phyloP scores from a whole-genome alignment of 2,797 vertebrate genomes.

The Ceyx erithaca region DNA sequence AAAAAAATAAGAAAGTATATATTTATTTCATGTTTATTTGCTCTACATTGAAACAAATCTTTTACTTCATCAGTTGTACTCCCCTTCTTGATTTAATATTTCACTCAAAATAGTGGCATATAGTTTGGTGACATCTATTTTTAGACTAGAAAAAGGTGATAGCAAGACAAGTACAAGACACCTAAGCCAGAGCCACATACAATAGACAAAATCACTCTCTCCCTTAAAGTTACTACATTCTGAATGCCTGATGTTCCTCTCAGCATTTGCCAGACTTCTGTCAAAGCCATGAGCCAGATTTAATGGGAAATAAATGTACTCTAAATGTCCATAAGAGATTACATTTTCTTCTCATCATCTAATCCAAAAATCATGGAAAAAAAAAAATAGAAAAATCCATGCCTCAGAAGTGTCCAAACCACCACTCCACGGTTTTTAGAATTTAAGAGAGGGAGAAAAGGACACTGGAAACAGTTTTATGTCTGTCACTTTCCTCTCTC shows the following conservation, averaged over 20 bases:
- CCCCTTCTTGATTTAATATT: not conserved
- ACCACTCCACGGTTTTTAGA: not conserved
- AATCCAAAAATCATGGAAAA: not conserved
- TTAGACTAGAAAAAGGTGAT: not conserved
- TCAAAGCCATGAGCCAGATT: not conserved
- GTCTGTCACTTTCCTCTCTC: not conserved
- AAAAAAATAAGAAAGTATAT: not conserved
- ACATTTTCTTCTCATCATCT: not conserved
- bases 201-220: not conserved
- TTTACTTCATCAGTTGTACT: not conserved
- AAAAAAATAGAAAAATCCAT: not conserved
- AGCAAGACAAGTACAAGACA: not conserved
- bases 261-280: not conserved
- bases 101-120: not conserved
- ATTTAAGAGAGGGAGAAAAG: not conserved
- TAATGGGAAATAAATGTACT: not conserved
- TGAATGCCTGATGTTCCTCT: not conserved
- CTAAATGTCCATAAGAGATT: not conserved
- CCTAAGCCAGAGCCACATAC: not conserved
- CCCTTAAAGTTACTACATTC: not conserved
- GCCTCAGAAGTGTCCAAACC: not conserved
- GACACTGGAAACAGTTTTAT: not conserved
- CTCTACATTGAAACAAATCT: not conserved
- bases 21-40: not conserved
- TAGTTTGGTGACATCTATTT: not conserved